Conservation (phyloP, 92 coral and sea anemone genomes). For the Paragorgia papillata region DNA sequence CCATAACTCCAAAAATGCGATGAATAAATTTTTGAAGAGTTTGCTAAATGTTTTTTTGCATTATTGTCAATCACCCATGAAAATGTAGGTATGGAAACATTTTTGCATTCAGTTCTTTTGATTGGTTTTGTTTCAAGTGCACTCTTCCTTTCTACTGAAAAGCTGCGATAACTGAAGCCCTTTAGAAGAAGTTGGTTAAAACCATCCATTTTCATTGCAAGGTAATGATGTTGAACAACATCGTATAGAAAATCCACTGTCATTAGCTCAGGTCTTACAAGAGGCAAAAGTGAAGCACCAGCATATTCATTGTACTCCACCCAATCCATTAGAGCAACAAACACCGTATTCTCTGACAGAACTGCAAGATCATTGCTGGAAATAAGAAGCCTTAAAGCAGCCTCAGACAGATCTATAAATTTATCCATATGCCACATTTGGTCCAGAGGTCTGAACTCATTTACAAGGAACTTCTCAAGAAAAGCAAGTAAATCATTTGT, state of each 20-base stretch:
- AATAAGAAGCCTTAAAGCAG: too few species aligned
- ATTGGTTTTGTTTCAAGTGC: neutral
- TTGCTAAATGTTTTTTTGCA: neutral
- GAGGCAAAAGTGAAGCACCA: slow-evolving; percentile 17
- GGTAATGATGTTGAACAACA: slow-evolving; percentile 1
- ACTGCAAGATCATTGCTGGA: too few species aligned
- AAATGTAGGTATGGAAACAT: neutral
- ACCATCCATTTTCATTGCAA: slow-evolving; percentile 10
- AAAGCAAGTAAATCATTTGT: neutral
- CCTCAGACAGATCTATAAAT: slow-evolving; percentile 10
- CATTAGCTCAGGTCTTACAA: too few species aligned
- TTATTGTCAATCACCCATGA: neutral
- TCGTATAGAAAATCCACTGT: too few species aligned
- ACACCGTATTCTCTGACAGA: too few species aligned
- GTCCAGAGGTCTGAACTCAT: slow-evolving; percentile 21
- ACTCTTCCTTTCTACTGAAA: neutral
- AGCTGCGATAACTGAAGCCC: slow-evolving; percentile 14
- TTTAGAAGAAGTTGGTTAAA: neutral
- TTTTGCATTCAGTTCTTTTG: neutral
- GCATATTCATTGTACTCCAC: slow-evolving; percentile 2
- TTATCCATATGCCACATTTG: slow-evolving; percentile 2
- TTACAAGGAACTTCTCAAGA: too few species aligned
- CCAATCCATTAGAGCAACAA: slow-evolving; percentile 15
- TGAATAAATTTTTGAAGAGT: neutral
- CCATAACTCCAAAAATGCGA: too few species aligned